Percentiles rank a stretch among this genome's conserved stretches.
phyloP scores from a whole-genome alignment of 2,888 invertebrate species.

The Buathra laborator region DNA sequence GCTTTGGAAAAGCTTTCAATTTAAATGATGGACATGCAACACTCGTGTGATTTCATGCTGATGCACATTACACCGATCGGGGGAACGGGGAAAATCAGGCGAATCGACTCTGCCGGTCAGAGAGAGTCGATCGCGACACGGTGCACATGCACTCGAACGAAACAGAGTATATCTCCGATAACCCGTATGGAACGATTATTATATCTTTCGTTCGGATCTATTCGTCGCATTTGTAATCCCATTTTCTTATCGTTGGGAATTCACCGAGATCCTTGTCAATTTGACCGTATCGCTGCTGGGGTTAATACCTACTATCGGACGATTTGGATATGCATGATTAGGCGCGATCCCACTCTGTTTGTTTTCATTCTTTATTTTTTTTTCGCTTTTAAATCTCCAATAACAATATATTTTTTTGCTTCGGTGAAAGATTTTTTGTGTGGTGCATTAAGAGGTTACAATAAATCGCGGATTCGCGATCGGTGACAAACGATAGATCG shows the following conservation, averaged over 20 bases:
- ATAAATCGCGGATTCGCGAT: neutral
- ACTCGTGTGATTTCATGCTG: neutral
- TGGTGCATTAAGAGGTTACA: neutral
- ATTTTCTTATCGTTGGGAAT: constrained; percentile 36
- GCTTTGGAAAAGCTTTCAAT: constrained; percentile 34
- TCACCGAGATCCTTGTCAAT: neutral
- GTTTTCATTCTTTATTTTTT: constrained; percentile 17
- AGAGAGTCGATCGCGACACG: neutral
- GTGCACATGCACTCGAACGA: constrained; percentile 39
- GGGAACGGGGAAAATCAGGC: constrained; percentile 9
- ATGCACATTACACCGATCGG: neutral
- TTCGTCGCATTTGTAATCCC: constrained; percentile 28
- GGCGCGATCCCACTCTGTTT: constrained; percentile 10
- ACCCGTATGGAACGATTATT: constrained; percentile 12
- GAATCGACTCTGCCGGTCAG: neutral
- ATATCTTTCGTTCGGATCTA: constrained; percentile 6
- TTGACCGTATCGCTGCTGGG: neutral
- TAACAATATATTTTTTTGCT: too few species aligned
- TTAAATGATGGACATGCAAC: neutral
- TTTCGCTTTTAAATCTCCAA: neutral
- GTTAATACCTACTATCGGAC: neutral
- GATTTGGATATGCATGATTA: neutral
- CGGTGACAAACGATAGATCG: neutral
- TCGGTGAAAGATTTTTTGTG: too few species aligned
- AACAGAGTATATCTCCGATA: constrained; percentile 10